Conservation (phyloP, 2,113 vertebrate genomes). For the Aegotheles bennettii region DNA sequence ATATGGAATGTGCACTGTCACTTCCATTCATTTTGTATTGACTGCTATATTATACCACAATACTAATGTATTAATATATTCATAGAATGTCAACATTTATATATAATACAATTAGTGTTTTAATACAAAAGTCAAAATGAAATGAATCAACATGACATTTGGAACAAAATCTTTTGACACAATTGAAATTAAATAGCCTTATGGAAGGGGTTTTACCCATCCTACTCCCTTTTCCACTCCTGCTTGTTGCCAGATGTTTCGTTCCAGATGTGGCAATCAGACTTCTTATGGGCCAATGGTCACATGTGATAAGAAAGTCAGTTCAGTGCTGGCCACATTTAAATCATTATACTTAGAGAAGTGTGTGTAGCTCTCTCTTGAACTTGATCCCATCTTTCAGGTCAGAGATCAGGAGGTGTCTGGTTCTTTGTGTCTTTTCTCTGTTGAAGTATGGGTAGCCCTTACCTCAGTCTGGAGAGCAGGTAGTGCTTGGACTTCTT, state of each 20-base stretch:
- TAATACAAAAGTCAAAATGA: slow-evolving; percentile 11
- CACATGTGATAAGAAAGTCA: neutral
- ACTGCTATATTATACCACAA: neutral
- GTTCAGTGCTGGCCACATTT: neutral
- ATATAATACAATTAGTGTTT: slow-evolving; percentile 35
- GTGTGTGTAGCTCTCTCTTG: neutral
- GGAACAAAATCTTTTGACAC: neutral
- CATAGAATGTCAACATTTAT: slow-evolving; percentile 16
- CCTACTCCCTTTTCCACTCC: neutral
- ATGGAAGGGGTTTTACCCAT: neutral
- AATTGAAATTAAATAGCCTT: neutral
- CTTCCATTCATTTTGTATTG: neutral
- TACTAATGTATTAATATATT: slow-evolving; percentile 35
- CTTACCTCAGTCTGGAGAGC: neutral
- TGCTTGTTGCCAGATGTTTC: neutral
- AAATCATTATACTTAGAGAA: neutral
- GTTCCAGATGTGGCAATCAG: neutral
- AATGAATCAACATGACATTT: slow-evolving; percentile 3
- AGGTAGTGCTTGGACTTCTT: neutral
- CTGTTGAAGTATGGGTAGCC: neutral
- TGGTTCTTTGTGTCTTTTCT: neutral
- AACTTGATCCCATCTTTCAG: neutral
- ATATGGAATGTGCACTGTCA: neutral
- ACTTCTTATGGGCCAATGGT: neutral
- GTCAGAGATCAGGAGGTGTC: neutral